A percentile compares a stretch with the other conserved stretches of the same genome.
Conservation (phyloP, 2,797 vertebrate genomes). For the Pantherophis vulpinus region DNA sequence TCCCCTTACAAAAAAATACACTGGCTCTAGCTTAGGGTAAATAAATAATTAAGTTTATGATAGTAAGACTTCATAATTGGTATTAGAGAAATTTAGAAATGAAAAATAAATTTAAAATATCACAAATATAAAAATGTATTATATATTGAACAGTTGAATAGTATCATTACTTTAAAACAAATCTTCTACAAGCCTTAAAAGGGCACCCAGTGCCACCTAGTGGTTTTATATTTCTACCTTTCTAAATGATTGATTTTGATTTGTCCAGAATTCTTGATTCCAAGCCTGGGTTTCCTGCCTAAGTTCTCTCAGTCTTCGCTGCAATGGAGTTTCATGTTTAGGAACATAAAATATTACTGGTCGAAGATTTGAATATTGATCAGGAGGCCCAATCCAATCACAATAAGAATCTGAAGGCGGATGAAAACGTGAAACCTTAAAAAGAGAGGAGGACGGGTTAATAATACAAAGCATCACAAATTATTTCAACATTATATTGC, state of each 20-base stretch:
- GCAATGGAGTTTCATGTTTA: constrained; percentile 77
- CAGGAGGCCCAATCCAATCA: constrained; percentile 94
- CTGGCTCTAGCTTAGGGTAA: neutral
- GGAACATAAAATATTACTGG: constrained; percentile 80
- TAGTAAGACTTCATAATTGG: neutral
- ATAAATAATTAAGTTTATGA: neutral
- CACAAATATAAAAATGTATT: neutral
- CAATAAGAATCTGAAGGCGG: constrained; percentile 75
- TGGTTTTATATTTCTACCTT: constrained; percentile 65
- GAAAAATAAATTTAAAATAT: rapidly evolving
- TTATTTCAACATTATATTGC: neutral
- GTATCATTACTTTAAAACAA: neutral
- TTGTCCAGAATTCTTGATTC: constrained; percentile 88
- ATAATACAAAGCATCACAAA: neutral
- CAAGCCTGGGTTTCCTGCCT: constrained; percentile 89
- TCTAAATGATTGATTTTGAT: constrained; percentile 81
- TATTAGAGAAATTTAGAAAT: neutral
- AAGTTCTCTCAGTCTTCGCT: constrained; percentile 79
- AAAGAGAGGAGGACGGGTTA: neutral
- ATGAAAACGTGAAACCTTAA: constrained; percentile 71
- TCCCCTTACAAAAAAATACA: neutral
- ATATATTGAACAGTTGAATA: neutral
- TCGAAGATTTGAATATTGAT: constrained; percentile 85
- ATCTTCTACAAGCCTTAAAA: neutral
- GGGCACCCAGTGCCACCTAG: constrained; percentile 24